A percentile compares a stretch with the other conserved stretches of the same genome.
Conservation (phyloP, 2,797 vertebrate species). For the Myotis myotis region DNA sequence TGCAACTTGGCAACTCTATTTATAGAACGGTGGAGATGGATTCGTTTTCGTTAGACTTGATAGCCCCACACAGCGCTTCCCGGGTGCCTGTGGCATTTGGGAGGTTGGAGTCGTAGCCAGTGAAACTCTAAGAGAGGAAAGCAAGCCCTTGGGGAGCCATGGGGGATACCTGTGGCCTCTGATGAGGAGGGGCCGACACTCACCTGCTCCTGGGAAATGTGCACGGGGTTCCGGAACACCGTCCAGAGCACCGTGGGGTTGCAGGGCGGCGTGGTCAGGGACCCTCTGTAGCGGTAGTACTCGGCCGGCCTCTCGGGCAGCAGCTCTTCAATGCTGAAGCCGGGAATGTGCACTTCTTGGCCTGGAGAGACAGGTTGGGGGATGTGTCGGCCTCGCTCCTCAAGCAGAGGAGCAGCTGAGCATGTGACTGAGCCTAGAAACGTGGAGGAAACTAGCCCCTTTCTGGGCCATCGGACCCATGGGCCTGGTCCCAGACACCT, state of each 20-base stretch:
- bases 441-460: not conserved
- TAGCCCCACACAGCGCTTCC: not conserved
- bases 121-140: not conserved
- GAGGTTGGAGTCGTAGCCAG: not conserved
- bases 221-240: constrained; percentile 90
- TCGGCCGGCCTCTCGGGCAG: constrained; percentile 90
- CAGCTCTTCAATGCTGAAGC: constrained; percentile 90
- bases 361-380: constrained; percentile 80
- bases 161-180: not conserved
- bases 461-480: not conserved
- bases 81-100: not conserved
- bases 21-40: not conserved
- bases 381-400: not conserved
- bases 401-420: not conserved
- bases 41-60: not conserved
- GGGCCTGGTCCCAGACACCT: not conserved
- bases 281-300: constrained; percentile 95
- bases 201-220: constrained; percentile 93
- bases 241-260: constrained; percentile 97
- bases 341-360: constrained; percentile 88
- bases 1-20: not conserved
- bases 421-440: not conserved
- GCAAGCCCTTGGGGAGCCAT: not conserved
- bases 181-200: not conserved
- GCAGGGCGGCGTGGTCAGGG: constrained; percentile 96